Evolutionary conservation across 2,797 vertebrate genomes (phyloP).

Genomic region (Hippoglossus hippoglossus): DNA sequence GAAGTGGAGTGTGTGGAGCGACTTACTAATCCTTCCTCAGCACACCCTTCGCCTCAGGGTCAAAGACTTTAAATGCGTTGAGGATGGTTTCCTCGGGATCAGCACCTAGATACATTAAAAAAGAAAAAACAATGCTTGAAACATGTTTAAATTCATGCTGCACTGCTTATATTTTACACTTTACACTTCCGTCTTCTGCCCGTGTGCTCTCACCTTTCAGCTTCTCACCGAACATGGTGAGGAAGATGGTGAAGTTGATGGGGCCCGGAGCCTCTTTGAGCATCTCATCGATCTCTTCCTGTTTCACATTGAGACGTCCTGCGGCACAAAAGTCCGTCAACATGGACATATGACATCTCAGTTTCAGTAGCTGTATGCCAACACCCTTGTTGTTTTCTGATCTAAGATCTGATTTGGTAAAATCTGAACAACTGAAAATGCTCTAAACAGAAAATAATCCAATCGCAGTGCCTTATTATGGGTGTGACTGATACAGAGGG

Average conservation of each 20-base stretch:
- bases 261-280: slow-evolving; percentile 95
- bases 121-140: not conserved
- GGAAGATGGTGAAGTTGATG: slow-evolving; percentile 96
- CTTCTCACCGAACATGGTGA: slow-evolving; percentile 99
- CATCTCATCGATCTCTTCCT: slow-evolving; percentile 97
- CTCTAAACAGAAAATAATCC: not conserved
- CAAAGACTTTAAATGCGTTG: slow-evolving; percentile 96
- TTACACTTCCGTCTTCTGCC: not conserved
- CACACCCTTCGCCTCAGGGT: slow-evolving; percentile 92
- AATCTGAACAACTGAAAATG: not conserved
- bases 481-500: not conserved
- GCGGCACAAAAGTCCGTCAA: not conserved
- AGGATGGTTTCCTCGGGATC: slow-evolving; percentile 97
- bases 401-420: not conserved
- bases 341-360: not conserved
- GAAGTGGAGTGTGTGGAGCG: slow-evolving; percentile 1
- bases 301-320: slow-evolving; percentile 97
- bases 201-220: slow-evolving; percentile 87
- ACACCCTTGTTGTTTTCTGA: not conserved
- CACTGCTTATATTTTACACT: not conserved
- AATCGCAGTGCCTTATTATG: too few species aligned
- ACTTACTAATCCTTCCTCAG: slow-evolving; percentile 96
- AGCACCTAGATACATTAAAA: slow-evolving; percentile 81
- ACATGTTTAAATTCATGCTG: not conserved
- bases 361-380: not conserved